Conservation (phyloP, 2,888 invertebrate species). For the Drosophila acutilabella region DNA sequence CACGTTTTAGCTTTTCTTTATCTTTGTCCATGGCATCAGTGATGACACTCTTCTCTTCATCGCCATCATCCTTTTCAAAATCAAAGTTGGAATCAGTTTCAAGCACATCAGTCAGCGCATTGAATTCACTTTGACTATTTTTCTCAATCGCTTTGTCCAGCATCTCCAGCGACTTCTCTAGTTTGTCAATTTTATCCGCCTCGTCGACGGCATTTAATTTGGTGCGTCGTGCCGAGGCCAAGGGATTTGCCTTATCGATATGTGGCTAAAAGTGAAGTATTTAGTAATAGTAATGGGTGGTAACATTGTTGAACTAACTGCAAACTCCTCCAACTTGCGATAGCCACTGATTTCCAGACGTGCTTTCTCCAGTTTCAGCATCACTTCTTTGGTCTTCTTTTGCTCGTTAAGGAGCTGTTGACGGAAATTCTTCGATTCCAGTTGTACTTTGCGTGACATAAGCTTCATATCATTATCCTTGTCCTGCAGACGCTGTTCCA, state of each 20-base stretch:
- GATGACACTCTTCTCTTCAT: slow-evolving; percentile 47
- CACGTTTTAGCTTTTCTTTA: slow-evolving; percentile 28
- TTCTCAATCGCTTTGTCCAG: slow-evolving; percentile 75
- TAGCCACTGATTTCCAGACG: slow-evolving; percentile 81
- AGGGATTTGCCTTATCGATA: slow-evolving; percentile 59
- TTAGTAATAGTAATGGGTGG: too few relatives aligned
- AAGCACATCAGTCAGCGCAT: slow-evolving; percentile 64
- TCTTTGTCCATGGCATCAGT: slow-evolving; percentile 12
- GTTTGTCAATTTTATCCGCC: slow-evolving; percentile 67
- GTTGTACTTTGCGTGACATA: slow-evolving; percentile 89
- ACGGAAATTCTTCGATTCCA: slow-evolving; percentile 91
- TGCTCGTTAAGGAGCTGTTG: slow-evolving; percentile 90
- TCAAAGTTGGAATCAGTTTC: slow-evolving; percentile 59
- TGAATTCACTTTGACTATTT: slow-evolving; percentile 63
- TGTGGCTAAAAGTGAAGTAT: background rate
- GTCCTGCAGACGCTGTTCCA: slow-evolving; percentile 86
- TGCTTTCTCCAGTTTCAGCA: slow-evolving; percentile 87
- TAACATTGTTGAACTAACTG: slow-evolving; percentile 55
- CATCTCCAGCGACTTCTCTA: slow-evolving; percentile 69
- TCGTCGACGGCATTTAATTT: slow-evolving; percentile 61
- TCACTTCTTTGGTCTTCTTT: slow-evolving; percentile 89
- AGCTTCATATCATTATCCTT: slow-evolving; percentile 88
- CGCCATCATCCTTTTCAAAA: slow-evolving; percentile 52
- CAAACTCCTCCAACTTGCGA: slow-evolving; percentile 81
- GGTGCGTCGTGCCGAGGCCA: slow-evolving; percentile 54